Evolutionary conservation across 35 echinoderm and acorn worm species (phyloP), one percentile per base, ranked within the genome.

Genomic region (Stichopus chloronotus): DNA sequence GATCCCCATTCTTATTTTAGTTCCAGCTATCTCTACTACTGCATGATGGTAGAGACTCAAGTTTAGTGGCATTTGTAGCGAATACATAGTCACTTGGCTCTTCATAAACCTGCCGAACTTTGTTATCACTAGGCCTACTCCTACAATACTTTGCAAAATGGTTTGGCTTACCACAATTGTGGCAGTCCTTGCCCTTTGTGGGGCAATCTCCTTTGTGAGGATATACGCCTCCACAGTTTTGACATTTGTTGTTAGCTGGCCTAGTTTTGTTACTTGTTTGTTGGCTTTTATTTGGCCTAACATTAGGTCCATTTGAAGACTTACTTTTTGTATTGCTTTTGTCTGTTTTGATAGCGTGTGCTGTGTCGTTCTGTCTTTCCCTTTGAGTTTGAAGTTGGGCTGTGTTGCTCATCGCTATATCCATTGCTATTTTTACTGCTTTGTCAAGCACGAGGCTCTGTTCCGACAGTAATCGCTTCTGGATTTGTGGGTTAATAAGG

Each of bases 71-170:
- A 25, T 55, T 83, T 55, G 79, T 93, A 30, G 92, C 81, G 55
- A 93, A 93, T 53, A 92, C 81, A 59, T 74, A 87, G 7, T 87
- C 52, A 88, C 11, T 88, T 22, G 6, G 71, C 57, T 86, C 71
- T 17, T 93, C 68, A 74, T 14, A 60, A 10, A 82, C 63, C 59
- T 86, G 92, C 58, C 58, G 57, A 53, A 65, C 82, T 84, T 81
- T 65, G 17, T 68, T 54, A 9, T 87, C 63, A 61, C 65, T 86
- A 13, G 90, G 53, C 54, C 82, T 92, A 52, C 78, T 72, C 58
- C 71, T 87, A 63, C 93, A 94, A 25, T 65, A 94, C 52, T 94
- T 94, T 0, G 74, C 87, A 21, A 81, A 94, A 55, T 94, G 93
- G 86, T 94, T 94, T 11, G 58, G 9, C 52, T 61, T 93, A 9